These are phyloP conservation scores for Pollimyrus isidori DNA, from an alignment of 2,113 vertebrate species.

Conservation along the genomic window DNA sequence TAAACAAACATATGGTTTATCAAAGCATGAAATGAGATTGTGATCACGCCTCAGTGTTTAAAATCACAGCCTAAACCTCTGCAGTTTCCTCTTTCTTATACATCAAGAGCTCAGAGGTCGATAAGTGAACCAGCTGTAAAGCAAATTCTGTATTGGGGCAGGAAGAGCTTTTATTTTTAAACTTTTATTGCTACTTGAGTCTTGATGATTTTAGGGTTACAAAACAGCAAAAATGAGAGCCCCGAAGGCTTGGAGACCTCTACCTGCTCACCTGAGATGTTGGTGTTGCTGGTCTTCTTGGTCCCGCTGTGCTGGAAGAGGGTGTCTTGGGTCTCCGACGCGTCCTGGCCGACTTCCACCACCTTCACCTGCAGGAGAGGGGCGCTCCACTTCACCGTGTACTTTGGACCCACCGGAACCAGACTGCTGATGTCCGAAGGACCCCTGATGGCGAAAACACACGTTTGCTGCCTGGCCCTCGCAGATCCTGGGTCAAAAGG, in stretches of 20 bases:
- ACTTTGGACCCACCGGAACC: constrained; percentile 74
- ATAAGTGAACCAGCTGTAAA: neutral
- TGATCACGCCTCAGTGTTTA: neutral
- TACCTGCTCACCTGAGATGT: constrained; percentile 15
- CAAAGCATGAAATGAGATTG: constrained; percentile 18
- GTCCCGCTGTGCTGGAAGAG: constrained; percentile 51
- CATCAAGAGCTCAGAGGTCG: neutral
- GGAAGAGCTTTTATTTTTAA: neutral
- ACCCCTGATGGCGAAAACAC: constrained; percentile 33
- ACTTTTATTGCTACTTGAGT: neutral
- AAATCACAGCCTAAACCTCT: neutral
- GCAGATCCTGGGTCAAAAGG: neutral
- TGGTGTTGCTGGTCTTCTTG: constrained; percentile 45
- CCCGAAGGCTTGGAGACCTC: neutral
- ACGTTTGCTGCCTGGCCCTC: neutral
- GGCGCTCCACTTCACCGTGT: constrained; percentile 76
- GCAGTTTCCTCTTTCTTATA: neutral
- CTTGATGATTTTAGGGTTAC: neutral
- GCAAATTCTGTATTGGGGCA: neutral
- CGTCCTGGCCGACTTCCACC: constrained; percentile 74
- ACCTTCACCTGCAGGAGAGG: constrained; percentile 72
- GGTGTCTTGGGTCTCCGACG: constrained; percentile 55
- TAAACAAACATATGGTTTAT: constrained; percentile 5
- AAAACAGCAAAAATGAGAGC: neutral
- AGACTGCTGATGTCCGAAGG: constrained; percentile 75